Conservation (phyloP, 2,113 vertebrate genomes). For the Paraplagusia blochii region DNA sequence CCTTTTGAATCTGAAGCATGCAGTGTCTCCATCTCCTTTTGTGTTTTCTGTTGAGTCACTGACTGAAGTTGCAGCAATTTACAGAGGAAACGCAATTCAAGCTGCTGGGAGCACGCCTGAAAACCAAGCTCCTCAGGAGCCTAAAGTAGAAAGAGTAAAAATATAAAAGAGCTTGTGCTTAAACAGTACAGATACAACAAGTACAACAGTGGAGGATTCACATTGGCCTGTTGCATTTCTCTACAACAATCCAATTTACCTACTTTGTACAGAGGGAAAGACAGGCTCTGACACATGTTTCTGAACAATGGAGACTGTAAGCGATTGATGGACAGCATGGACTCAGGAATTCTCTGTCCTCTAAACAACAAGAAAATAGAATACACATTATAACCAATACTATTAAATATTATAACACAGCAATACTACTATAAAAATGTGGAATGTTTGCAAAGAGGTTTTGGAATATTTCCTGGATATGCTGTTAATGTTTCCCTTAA, state of each 20-base stretch:
- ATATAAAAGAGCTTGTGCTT: neutral
- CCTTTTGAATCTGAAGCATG: slow-evolving; percentile 69
- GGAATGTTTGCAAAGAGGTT: too few species aligned
- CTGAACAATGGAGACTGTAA: slow-evolving; percentile 57
- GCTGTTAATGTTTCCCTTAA: too few species aligned
- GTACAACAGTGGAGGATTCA: too few species aligned
- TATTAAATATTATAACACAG: neutral
- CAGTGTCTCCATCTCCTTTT: slow-evolving; percentile 51
- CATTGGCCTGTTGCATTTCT: too few species aligned
- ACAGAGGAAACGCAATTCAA: slow-evolving; percentile 62
- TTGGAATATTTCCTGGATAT: too few species aligned
- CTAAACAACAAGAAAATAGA: slow-evolving; percentile 32
- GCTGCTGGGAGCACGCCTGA: slow-evolving; percentile 56
- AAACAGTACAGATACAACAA: neutral
- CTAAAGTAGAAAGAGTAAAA: slow-evolving; percentile 42
- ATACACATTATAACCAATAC: neutral
- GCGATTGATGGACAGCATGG: slow-evolving; percentile 74
- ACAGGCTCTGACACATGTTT: slow-evolving; percentile 60
- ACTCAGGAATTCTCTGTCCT: slow-evolving; percentile 58
- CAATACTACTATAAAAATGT: too few species aligned
- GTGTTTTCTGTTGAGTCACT: slow-evolving; percentile 40
- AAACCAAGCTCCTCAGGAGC: slow-evolving; percentile 75
- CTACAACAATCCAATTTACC: slow-evolving; percentile 3
- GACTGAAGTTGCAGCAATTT: slow-evolving; percentile 61
- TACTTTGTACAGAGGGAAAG: slow-evolving; percentile 75